Conservation (phyloP, 2,113 vertebrate genomes). For the Silurus asotus region DNA sequence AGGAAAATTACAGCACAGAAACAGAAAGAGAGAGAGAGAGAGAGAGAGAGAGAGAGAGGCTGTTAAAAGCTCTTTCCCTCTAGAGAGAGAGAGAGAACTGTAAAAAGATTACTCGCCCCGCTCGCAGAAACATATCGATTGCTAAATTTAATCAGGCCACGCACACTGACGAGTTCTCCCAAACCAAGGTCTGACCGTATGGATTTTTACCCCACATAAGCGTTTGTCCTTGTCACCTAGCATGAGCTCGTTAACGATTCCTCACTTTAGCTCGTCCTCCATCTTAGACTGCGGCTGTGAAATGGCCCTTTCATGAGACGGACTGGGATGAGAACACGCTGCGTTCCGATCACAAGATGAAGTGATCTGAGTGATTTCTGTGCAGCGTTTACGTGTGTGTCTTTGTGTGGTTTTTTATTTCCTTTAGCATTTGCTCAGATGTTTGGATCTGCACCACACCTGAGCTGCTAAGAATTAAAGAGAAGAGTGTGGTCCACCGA, state of each 20-base stretch:
- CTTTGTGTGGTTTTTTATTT: too few species aligned
- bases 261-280: conserved; percentile 36
- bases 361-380: neutral
- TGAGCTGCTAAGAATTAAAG: too few species aligned
- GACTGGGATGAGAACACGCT: neutral
- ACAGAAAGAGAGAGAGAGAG: conserved; percentile 16
- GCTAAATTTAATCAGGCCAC: conserved; percentile 65
- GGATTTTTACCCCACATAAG: conserved; percentile 59
- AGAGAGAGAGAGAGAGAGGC: neutral
- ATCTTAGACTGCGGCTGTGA: neutral
- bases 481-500: too few species aligned
- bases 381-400: too few species aligned
- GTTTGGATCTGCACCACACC: too few species aligned
- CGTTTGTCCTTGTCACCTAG: conserved; percentile 62
- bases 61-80: too few species aligned
- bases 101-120: conserved; percentile 67
- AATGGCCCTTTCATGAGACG: neutral
- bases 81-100: conserved; percentile 54
- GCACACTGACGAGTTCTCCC: conserved; percentile 38
- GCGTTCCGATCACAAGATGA: neutral
- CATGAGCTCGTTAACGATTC: conserved; percentile 35
- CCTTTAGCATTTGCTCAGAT: too few species aligned
- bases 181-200: conserved; percentile 56
- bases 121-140: conserved; percentile 72
- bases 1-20: conserved; percentile 62